A percentile compares a stretch with the other conserved stretches of the same genome.
Conservation (phyloP, 92 coral and sea anemone genomes). For the Bergia sp. region DNA sequence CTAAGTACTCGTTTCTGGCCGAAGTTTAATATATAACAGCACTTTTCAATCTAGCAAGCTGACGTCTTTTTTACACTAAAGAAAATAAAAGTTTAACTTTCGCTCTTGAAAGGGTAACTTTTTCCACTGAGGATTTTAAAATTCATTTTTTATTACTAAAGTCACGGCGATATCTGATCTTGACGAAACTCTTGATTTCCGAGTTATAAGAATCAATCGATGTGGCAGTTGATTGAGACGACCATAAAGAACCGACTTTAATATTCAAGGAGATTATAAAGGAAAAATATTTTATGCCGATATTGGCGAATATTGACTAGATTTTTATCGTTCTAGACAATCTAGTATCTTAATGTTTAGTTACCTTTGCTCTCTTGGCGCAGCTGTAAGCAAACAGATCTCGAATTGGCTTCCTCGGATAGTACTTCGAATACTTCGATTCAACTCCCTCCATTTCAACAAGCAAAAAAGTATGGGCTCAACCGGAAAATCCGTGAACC, state of each 20-base stretch:
- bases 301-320: background rate
- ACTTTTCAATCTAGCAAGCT: too few relatives aligned
- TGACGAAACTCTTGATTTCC: background rate
- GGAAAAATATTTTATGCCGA: background rate
- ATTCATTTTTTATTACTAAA: too few relatives aligned
- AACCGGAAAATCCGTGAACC: background rate
- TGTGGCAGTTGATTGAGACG: background rate
- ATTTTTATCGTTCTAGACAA: background rate
- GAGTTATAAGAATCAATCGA: background rate
- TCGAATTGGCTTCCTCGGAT: conserved; percentile 22
- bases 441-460: conserved; percentile 5
- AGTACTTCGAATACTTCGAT: background rate
- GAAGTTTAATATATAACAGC: too few relatives aligned
- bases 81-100: too few relatives aligned
- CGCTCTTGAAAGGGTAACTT: too few relatives aligned
- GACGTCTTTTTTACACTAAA: too few relatives aligned
- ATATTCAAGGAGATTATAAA: background rate
- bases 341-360: background rate
- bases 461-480: background rate
- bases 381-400: conserved; percentile 2
- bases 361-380: conserved; percentile 19
- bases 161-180: background rate
- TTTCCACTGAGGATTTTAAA: too few relatives aligned
- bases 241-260: background rate
- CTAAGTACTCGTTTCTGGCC: too few relatives aligned